Base-by-base conservation (phyloP, 2,113 vertebrate species). In the Meles meles region DNA sequence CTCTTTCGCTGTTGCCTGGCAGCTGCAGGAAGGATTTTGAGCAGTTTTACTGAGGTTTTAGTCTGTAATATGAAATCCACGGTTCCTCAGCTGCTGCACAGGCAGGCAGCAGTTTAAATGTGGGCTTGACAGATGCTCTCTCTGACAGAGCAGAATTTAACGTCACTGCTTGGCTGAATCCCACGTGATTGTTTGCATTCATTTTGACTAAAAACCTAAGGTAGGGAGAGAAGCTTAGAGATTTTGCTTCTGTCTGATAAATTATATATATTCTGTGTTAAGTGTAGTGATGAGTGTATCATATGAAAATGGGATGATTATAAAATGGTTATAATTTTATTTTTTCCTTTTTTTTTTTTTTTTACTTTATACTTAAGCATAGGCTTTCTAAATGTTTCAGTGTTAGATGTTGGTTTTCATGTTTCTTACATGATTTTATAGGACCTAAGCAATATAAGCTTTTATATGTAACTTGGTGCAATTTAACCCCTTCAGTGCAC, bases 101-200 rank as follows among this genome's bases (percentile, higher is more conserved):
- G 97, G 98, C 97, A 99, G 98, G 98, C 99, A 98, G 99, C 99
- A 98, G 98, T 99, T 99, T 99, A 98, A 99, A 98, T 99, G 98
- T 99, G 99, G 98, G 96, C 98, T 99, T 99, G 99, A 99, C 99
- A 99, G 99, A 99, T 99, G 99, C 99, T 98, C 98, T 98, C 99
- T 99, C 99, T 99, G 99, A 99, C 98, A 98, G 99, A 99, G 99
- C 99, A 98, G 98, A 99, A 99, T 99, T 99, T 95, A 98, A 99
- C 99, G 99, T 99, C 99, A 99, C 94, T 98, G 99, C 98, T 98
- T 98, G 98, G 98, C 98, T 98, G 98, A 97, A 86, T 98, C 98
- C 98, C 99, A 99, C 99, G 99, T 99, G 99, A 99, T 98, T 97
- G 98, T 98, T 99, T 98, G 99, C 99, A 98, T 99, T 99, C 98